phyloP scores from a whole-genome alignment of 2,888 invertebrate species.

The Agrenia bidenticulata region DNA sequence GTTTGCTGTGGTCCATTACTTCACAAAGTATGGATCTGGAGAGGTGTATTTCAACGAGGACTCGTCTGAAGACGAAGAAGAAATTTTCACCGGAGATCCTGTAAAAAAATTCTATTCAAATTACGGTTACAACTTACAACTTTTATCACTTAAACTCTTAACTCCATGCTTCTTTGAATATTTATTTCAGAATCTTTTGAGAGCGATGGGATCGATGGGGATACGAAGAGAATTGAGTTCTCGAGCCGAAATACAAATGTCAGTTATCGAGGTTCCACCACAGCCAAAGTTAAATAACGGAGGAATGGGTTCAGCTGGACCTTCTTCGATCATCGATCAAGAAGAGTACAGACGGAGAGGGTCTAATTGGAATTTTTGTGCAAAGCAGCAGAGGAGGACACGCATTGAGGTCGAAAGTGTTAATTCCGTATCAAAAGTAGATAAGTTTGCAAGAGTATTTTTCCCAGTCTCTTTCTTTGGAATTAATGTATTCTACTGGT shows the following conservation, averaged over 20 bases:
- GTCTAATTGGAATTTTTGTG: slow-evolving; percentile 46
- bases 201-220: neutral
- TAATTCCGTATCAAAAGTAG: slow-evolving; percentile 79
- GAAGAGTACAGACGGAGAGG: slow-evolving; percentile 27
- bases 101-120: no score
- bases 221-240: neutral
- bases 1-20: slow-evolving; percentile 82
- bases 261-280: slow-evolving; percentile 43
- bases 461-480: slow-evolving; percentile 74
- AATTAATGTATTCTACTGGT: slow-evolving; percentile 79
- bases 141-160: no score
- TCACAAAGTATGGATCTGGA: slow-evolving; percentile 79
- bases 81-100: neutral
- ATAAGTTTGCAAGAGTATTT: slow-evolving; percentile 70
- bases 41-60: slow-evolving; percentile 73
- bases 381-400: slow-evolving; percentile 18
- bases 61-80: slow-evolving; percentile 61
- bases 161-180: no score
- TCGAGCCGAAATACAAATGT: slow-evolving; percentile 32
- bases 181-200: neutral
- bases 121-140: no score
- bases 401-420: slow-evolving; percentile 58
- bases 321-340: slow-evolving; percentile 15
- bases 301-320: slow-evolving; percentile 32
- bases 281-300: slow-evolving; percentile 44